Evolutionary conservation across 2,888 invertebrate species (phyloP).

Genomic region (Atethmia centrago): DNA sequence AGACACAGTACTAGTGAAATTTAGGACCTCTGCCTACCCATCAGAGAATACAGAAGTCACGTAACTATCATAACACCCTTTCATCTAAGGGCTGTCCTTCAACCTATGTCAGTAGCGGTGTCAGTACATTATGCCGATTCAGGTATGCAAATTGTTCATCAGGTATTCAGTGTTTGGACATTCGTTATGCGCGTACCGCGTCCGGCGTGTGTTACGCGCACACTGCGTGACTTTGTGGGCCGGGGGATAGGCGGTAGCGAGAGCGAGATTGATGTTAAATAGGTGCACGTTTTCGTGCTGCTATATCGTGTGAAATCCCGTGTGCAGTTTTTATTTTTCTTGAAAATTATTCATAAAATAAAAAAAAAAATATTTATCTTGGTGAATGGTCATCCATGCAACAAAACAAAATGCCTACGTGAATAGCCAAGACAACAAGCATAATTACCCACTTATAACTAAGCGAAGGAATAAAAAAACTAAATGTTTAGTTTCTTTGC

Average conservation of each 20-base stretch:
- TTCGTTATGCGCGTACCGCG: constrained; percentile 87
- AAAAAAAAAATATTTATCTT: too few relatives aligned
- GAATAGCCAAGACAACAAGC: too few relatives aligned
- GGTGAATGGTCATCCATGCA: too few relatives aligned
- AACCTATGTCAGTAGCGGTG: constrained; percentile 58
- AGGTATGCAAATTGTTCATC: constrained; percentile 90
- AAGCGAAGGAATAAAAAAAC: too few relatives aligned
- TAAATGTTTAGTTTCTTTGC: too few relatives aligned
- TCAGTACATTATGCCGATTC: constrained; percentile 80
- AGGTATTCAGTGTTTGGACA: constrained; percentile 90
- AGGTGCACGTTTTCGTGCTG: background rate
- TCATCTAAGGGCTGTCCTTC: constrained; percentile 40
- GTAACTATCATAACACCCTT: background rate
- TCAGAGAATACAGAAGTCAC: background rate
- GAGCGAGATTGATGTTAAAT: background rate
- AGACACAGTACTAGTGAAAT: background rate
- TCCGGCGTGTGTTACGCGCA: constrained; percentile 73
- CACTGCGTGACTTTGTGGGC: constrained; percentile 66
- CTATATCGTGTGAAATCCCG: background rate
- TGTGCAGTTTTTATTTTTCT: too few relatives aligned
- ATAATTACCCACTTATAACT: too few relatives aligned
- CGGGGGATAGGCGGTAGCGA: constrained; percentile 53
- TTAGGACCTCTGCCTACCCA: background rate
- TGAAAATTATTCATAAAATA: too few relatives aligned
- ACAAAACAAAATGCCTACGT: too few relatives aligned